Conservation (phyloP, 2,113 vertebrate genomes). For the Choloepus hoffmanni region DNA sequence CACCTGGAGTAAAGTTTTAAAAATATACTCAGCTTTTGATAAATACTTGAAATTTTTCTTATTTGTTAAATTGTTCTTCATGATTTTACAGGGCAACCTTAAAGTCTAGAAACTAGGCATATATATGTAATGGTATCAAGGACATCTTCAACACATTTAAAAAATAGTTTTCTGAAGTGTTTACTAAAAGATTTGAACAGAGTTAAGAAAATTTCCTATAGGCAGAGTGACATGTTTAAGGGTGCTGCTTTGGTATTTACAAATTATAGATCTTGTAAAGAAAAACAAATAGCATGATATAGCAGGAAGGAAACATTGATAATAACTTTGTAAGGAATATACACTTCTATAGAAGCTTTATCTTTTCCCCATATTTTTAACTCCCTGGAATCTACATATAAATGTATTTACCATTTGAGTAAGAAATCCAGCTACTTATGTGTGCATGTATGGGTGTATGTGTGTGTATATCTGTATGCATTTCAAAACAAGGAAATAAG, state of each 20-base stretch:
- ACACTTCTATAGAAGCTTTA: not conserved
- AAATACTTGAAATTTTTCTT: not conserved
- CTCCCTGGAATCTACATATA: not conserved
- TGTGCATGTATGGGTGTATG: not conserved
- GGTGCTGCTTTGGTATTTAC: not conserved
- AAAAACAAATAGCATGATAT: not conserved
- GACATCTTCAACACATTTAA: not conserved
- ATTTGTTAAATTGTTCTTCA: not conserved
- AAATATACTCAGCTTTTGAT: not conserved
- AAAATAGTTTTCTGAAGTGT: slow-evolving; percentile 33
- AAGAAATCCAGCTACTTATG: not conserved
- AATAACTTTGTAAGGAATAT: not conserved
- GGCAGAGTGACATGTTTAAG: slow-evolving; percentile 15
- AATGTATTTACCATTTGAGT: not conserved
- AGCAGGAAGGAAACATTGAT: not conserved
- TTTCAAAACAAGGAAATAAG: slow-evolving; percentile 11
- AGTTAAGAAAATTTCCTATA: not conserved
- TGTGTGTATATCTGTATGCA: not conserved
- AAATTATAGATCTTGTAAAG: slow-evolving; percentile 5
- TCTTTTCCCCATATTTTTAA: slow-evolving; percentile 24
- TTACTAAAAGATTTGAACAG: not conserved
- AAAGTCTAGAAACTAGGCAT: slow-evolving; percentile 21
- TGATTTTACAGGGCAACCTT: not conserved
- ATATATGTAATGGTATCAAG: not conserved
- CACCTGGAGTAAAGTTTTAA: not conserved